These are phyloP conservation scores for Phocoena sinus DNA, from an alignment of 2,113 vertebrate species.

Conservation along the genomic window DNA sequence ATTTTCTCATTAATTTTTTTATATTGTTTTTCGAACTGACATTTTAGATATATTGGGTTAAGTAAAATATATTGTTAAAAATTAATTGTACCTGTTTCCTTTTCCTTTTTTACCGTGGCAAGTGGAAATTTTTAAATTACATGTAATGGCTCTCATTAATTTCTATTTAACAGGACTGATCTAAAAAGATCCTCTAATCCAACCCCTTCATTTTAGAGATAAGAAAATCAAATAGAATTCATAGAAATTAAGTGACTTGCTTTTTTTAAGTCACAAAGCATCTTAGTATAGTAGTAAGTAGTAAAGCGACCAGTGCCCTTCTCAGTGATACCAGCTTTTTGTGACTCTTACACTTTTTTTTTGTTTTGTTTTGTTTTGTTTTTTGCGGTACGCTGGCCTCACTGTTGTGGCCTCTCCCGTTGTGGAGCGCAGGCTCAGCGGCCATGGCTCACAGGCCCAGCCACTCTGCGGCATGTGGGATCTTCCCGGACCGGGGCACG, in stretches of 20 bases:
- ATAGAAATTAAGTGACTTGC: background rate
- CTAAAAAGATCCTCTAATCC: background rate
- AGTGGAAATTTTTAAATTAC: background rate
- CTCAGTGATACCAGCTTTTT: background rate
- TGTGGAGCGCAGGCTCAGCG: no score
- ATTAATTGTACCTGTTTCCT: background rate
- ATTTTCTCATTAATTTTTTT: background rate
- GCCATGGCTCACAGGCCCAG: no score
- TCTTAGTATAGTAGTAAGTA: background rate
- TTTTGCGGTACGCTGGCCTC: no score
- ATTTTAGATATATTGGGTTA: background rate
- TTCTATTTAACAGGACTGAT: background rate
- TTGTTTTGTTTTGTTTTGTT: no score
- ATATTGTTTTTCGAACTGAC: background rate
- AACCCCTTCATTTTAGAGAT: background rate
- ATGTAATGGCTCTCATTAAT: background rate
- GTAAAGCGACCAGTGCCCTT: background rate
- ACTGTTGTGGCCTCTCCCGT: no score
- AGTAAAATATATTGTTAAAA: background rate
- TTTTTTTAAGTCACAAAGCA: background rate
- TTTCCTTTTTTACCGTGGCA: background rate
- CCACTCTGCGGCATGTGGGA: no score
- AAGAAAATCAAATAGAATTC: background rate
- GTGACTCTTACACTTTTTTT: background rate
- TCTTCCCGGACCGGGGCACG: no score